These are phyloP conservation scores for fruit fly (Drosophila melanogaster) DNA, from an alignment of 1,140 invertebrate genomes.

Conservation along the genomic window DNA sequence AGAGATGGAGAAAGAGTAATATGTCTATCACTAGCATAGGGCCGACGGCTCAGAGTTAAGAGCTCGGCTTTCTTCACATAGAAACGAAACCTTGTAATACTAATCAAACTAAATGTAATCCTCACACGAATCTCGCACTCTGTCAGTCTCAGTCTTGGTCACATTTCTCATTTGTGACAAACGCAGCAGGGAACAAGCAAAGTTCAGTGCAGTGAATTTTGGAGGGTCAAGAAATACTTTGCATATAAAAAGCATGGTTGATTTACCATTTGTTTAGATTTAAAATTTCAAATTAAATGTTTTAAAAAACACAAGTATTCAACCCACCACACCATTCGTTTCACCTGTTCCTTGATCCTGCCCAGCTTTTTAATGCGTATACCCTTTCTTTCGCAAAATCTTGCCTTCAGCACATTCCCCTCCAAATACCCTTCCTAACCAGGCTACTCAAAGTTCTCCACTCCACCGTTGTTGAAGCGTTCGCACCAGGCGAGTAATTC, in stretches of 20 bases:
- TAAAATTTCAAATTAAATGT: background rate
- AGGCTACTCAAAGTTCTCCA: constrained; percentile 71
- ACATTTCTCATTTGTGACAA: constrained; percentile 24
- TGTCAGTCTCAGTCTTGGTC: constrained; percentile 65
- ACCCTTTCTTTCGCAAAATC: constrained; percentile 2
- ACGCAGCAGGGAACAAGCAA: constrained; percentile 18
- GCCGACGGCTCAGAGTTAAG: constrained; percentile 27
- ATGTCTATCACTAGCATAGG: constrained; percentile 80
- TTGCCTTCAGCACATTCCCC: too few relatives aligned
- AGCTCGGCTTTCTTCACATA: constrained; percentile 18
- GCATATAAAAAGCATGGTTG: too few relatives aligned
- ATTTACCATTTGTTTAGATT: too few relatives aligned
- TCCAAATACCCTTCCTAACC: background rate
- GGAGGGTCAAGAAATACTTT: too few relatives aligned
- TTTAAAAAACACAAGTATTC: too few relatives aligned
- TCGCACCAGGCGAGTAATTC: constrained; percentile 80
- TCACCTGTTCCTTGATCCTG: constrained; percentile 3
- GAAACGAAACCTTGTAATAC: constrained; percentile 62
- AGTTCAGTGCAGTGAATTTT: background rate
- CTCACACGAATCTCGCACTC: constrained; percentile 38
- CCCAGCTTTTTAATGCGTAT: constrained; percentile 4
- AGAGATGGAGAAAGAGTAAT: constrained; percentile 41
- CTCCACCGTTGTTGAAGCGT: constrained; percentile 76
- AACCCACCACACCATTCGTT: background rate
- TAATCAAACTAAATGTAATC: constrained; percentile 45